A percentile compares a stretch with the other conserved stretches of the same genome.
Conservation (phyloP, 2,797 vertebrate species). For the Rhynchotus rufescens region DNA sequence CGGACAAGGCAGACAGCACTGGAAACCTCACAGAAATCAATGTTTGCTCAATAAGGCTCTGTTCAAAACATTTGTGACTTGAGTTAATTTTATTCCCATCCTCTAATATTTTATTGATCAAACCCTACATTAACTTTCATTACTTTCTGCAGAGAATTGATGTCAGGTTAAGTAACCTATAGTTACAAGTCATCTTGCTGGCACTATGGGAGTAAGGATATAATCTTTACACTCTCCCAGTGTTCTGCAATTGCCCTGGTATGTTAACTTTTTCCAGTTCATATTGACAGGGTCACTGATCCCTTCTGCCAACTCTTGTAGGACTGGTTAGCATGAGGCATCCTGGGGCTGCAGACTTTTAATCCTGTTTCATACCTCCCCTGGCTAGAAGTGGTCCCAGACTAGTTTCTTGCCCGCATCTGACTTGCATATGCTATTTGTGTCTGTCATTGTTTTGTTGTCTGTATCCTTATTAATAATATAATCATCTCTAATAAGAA, state of each 20-base stretch:
- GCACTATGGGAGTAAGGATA: neutral
- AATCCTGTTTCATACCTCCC: neutral
- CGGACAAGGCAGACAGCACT: slow-evolving; percentile 44
- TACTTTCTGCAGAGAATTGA: slow-evolving; percentile 56
- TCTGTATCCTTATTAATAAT: neutral
- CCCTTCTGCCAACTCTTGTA: neutral
- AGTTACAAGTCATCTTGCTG: neutral
- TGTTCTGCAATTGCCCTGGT: neutral
- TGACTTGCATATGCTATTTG: neutral
- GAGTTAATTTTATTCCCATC: slow-evolving; percentile 69
- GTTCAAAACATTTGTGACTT: slow-evolving; percentile 60
- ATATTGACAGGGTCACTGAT: neutral
- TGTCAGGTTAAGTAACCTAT: slow-evolving; percentile 56
- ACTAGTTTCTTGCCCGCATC: neutral
- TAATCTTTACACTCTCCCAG: neutral
- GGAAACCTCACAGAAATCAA: slow-evolving; percentile 39
- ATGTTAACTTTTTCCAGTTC: neutral
- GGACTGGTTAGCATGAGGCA: neutral
- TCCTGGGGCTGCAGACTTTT: neutral
- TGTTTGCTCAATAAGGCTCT: slow-evolving; percentile 57
- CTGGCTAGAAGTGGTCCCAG: neutral
- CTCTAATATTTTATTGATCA: slow-evolving; percentile 73
- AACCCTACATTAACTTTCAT: slow-evolving; percentile 37
- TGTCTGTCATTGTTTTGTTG: neutral
- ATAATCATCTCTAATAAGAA: neutral